Evolutionary conservation across 2,113 vertebrate genomes (phyloP), one percentile per base, ranked within the genome.

Genomic region (Hucho hucho): DNA sequence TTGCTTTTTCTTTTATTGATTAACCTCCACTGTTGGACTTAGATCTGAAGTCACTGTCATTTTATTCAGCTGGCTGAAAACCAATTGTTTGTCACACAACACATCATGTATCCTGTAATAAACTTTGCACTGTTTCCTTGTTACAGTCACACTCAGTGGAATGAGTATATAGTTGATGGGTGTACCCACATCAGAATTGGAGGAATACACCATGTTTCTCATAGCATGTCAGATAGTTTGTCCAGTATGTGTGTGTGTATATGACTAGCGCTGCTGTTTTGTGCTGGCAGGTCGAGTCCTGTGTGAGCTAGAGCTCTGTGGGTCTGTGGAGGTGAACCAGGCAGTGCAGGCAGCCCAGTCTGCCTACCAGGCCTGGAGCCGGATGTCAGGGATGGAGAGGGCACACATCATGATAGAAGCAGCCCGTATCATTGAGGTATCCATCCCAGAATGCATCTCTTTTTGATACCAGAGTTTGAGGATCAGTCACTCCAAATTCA

Each of bases 311-410:
- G 79, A 91, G 1, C 90, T 91, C 63, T 98, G 97, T 7, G 94
- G 94, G n/a, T 86, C 92, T 64, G 89, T 90, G 74, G 97, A 99
- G 78, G 94, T 99, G 0, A 79, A 95, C 76, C 84, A 96, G 79
- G 96, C 97, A 26, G 88, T 99, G 73, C 85, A 92, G 46, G 93
- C 91, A 64, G 95, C 97, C 13, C 93, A 93, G 74, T 81, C 89
- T 6, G 97, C 96, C 43, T 98, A 95, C 82, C 88, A 88, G 81
- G 84, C 84, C 69, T 99, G 98, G 98, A 95, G 94, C 46, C 91
- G 91, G 75, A 91, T 95, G 86, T 96, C 96, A 0, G 98, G 97
- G 72, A 95, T 97, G 95, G 96, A 99, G 80, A 93, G 98, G n/a
- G 88, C 93, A 13, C 92, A 90, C 26, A 84, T 98, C 81, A 93